Evolutionary conservation across 2,797 vertebrate genomes (phyloP).

Genomic region (Enteromius thamalakanensis): DNA sequence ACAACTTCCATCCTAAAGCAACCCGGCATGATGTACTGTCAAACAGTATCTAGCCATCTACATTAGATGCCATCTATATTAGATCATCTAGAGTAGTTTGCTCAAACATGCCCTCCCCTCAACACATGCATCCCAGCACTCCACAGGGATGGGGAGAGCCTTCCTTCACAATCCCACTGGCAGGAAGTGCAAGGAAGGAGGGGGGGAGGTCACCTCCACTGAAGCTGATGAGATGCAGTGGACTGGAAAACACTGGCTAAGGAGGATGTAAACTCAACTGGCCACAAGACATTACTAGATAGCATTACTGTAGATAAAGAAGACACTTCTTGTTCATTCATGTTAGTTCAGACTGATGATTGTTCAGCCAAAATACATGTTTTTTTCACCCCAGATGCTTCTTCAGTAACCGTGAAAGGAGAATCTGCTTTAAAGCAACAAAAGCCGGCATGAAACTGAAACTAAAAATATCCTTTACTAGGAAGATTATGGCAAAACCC

Average conservation of each 20-base stretch:
- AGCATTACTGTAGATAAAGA: background rate
- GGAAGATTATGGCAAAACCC: constrained; percentile 54
- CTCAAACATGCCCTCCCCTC: constrained; percentile 13
- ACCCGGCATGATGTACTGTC: background rate
- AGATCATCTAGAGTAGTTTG: constrained; percentile 13
- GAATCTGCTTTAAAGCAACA: constrained; percentile 17
- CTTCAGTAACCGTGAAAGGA: background rate
- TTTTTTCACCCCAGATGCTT: background rate
- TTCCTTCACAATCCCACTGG: constrained; percentile 32
- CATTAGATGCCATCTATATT: constrained; percentile 18
- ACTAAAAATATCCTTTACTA: constrained; percentile 41
- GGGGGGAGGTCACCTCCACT: constrained; percentile 1
- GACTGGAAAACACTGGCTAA: constrained; percentile 36
- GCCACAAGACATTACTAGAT: background rate
- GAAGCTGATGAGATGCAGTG: constrained; percentile 16
- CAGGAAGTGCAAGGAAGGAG: background rate
- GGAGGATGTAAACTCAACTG: background rate
- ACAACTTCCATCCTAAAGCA: background rate
- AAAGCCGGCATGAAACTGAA: constrained; percentile 1
- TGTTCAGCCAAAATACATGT: constrained; percentile 2
- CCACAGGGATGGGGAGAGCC: constrained; percentile 1
- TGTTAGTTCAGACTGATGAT: background rate
- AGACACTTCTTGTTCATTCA: background rate
- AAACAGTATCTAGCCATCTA: constrained; percentile 10
- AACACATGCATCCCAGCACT: constrained; percentile 17